phyloP scores from a whole-genome alignment of 2,888 invertebrate species.

The Tachina lurida region DNA sequence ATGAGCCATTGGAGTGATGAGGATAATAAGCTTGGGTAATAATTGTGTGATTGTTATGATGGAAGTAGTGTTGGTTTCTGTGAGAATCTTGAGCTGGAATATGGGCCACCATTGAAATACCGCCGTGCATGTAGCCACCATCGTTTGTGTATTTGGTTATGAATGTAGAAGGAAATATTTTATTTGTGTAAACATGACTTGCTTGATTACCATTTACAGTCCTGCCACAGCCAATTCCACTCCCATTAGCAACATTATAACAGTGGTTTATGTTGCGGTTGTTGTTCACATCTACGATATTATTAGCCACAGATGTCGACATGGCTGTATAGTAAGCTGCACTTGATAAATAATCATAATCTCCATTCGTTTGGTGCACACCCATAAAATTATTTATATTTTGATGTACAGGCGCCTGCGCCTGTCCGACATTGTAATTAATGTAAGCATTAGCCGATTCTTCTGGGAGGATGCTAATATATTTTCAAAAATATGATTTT shows the following conservation, averaged over 20 bases:
- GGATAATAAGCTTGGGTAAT: constrained; percentile 52
- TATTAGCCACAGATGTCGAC: constrained; percentile 39
- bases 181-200: constrained; percentile 60
- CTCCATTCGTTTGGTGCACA: constrained; percentile 52
- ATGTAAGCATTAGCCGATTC: constrained; percentile 72
- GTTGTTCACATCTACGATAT: constrained; percentile 69
- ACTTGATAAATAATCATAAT: constrained; percentile 62
- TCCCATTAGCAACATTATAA: constrained; percentile 36
- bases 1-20: constrained; percentile 32
- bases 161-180: constrained; percentile 50
- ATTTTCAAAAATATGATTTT: constrained; percentile 13
- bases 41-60: constrained; percentile 35
- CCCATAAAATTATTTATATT: constrained; percentile 45
- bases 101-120: constrained; percentile 58
- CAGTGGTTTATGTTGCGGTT: constrained; percentile 41
- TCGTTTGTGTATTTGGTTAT: constrained; percentile 63
- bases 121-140: constrained; percentile 56
- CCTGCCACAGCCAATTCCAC: constrained; percentile 23
- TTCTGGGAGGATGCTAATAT: constrained; percentile 73
- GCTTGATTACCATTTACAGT: constrained; percentile 22
- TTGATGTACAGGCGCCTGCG: constrained; percentile 56
- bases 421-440: constrained; percentile 68
- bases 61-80: constrained; percentile 19
- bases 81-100: constrained; percentile 65
- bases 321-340: constrained; percentile 52